These are phyloP conservation scores for Dromas ardeola DNA, from an alignment of 2,113 vertebrate genomes.

Conservation along the genomic window DNA sequence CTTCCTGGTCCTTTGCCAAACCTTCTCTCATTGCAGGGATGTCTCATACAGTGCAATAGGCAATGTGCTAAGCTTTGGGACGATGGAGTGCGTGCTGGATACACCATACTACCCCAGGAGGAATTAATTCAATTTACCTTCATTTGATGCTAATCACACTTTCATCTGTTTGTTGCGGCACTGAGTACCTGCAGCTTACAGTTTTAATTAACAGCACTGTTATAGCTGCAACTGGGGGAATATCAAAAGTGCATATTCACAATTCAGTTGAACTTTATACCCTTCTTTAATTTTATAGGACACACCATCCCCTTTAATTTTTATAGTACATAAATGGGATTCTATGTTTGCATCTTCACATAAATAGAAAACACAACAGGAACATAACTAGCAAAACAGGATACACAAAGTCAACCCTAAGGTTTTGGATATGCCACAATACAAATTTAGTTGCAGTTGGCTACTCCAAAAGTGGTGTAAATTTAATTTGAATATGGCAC, in stretches of 20 bases:
- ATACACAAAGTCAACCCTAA: background rate
- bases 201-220: slow-evolving; percentile 39
- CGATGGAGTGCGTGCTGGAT: background rate
- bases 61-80: background rate
- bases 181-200: slow-evolving; percentile 25
- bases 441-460: background rate
- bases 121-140: slow-evolving; percentile 54
- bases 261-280: background rate
- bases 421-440: background rate
- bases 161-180: slow-evolving; percentile 21
- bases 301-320: background rate
- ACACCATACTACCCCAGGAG: background rate
- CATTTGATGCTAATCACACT: slow-evolving; percentile 44
- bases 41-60: background rate
- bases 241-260: slow-evolving; percentile 24
- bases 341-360: background rate
- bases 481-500: background rate
- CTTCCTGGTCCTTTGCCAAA: background rate
- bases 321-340: background rate
- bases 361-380: background rate
- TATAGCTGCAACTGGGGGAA: slow-evolving; percentile 3
- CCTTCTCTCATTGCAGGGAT: background rate
- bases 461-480: background rate
- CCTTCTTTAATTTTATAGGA: background rate
- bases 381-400: background rate